A percentile compares a stretch with the other conserved stretches of the same genome.
Evolutionary conservation across 2,888 invertebrate genomes (phyloP).

Genomic region (Gibbula magus): DNA sequence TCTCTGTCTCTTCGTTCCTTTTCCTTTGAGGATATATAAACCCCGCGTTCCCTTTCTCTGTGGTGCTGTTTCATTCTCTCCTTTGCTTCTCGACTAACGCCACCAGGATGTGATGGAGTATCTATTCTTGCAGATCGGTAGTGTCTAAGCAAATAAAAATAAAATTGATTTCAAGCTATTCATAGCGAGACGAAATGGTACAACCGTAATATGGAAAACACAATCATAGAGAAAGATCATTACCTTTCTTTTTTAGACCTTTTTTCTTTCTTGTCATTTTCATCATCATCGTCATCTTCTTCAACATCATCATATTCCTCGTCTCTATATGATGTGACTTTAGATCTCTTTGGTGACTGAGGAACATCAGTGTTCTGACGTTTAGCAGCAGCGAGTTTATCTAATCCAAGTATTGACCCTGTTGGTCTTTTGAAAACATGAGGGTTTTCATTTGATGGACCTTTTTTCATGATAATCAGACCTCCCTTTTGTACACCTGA

Average conservation of each 20-base stretch:
- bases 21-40: conserved; percentile 83
- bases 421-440: conserved; percentile 64
- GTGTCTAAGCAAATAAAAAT: conserved; percentile 75
- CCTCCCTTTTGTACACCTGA: conserved; percentile 69
- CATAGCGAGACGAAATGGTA: too few relatives aligned
- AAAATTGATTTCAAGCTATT: not conserved
- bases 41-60: conserved; percentile 81
- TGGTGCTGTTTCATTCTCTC: conserved; percentile 82
- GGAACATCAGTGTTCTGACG: conserved; percentile 50
- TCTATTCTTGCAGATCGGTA: conserved; percentile 88
- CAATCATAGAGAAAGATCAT: too few relatives aligned
- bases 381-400: conserved; percentile 75
- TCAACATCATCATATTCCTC: conserved; percentile 56
- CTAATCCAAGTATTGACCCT: conserved; percentile 74
- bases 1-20: conserved; percentile 75
- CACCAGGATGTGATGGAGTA: conserved; percentile 95
- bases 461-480: conserved; percentile 73
- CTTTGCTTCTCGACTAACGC: conserved; percentile 87
- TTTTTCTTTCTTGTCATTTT: conserved; percentile 32
- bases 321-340: conserved; percentile 65
- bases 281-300: conserved; percentile 47
- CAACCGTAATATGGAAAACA: too few relatives aligned
- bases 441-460: conserved; percentile 43
- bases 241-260: conserved; percentile 28
- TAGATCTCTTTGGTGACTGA: conserved; percentile 62